These are phyloP conservation scores for Drosophila punjabiensis DNA, from an alignment of 1,140 invertebrate species.

Conservation along the genomic window DNA sequence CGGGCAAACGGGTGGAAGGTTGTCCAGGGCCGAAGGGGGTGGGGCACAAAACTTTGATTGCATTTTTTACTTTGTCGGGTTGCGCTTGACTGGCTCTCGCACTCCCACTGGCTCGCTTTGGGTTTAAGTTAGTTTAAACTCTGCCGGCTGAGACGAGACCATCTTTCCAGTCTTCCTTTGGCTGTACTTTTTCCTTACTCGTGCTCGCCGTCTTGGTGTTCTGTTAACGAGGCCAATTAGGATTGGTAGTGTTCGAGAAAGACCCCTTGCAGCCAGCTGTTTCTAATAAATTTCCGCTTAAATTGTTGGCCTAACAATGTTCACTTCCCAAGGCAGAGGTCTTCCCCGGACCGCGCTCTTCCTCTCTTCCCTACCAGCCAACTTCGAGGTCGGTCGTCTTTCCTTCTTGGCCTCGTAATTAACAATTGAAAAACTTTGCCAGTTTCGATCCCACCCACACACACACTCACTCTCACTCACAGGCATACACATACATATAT, in stretches of 20 bases:
- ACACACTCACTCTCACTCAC: neutral
- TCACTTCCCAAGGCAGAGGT: constrained; percentile 7
- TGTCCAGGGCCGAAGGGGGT: neutral
- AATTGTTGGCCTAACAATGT: constrained; percentile 77
- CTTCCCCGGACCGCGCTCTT: neutral
- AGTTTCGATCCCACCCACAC: constrained; percentile 32
- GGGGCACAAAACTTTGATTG: constrained; percentile 76
- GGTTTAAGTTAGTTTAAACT: constrained; percentile 77
- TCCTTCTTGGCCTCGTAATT: constrained; percentile 62
- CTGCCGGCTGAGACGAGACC: constrained; percentile 21
- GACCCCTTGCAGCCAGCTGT: constrained; percentile 64
- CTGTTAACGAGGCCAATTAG: constrained; percentile 81
- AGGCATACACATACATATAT: constrained; percentile 20
- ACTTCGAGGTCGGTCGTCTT: constrained; percentile 11
- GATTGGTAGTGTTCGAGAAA: constrained; percentile 27
- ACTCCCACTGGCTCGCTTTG: constrained; percentile 26
- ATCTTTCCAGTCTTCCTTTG: neutral
- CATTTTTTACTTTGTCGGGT: constrained; percentile 57
- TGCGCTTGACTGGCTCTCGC: constrained; percentile 13
- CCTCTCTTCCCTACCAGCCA: neutral
- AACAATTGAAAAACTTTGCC: constrained; percentile 69
- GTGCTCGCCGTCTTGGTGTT: constrained; percentile 35
- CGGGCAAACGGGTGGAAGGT: neutral
- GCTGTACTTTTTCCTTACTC: constrained; percentile 2
- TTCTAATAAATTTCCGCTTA: constrained; percentile 81